Percentiles rank a stretch among this genome's conserved stretches.
Evolutionary conservation across 2,888 invertebrate genomes (phyloP).

Genomic region (Drosophila pegasa): DNA sequence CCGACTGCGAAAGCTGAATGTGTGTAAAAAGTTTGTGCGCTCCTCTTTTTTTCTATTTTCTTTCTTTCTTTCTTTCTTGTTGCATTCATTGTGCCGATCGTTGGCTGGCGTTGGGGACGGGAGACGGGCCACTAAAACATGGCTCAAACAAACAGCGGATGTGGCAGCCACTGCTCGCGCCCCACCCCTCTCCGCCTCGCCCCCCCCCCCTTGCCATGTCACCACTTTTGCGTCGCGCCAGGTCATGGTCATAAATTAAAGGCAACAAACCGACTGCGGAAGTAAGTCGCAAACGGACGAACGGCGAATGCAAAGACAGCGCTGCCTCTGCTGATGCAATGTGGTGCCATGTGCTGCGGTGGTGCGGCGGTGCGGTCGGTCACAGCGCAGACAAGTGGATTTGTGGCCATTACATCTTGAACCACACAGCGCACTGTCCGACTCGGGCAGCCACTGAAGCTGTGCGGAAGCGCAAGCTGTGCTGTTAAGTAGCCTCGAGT

Average conservation of each 20-base stretch:
- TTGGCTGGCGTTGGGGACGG: not conserved
- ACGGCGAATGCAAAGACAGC: conserved; percentile 3
- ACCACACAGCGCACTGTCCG: conserved; percentile 17
- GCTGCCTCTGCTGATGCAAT: not conserved
- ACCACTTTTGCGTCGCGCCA: conserved; percentile 43
- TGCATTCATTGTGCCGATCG: conserved; percentile 56
- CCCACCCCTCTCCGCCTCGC: no score
- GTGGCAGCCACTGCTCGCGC: conserved; percentile 48
- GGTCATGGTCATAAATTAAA: conserved; percentile 75
- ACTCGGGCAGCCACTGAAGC: conserved; percentile 21
- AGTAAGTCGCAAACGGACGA: conserved; percentile 59
- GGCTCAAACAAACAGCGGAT: conserved; percentile 67
- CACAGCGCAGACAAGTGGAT: conserved; percentile 59
- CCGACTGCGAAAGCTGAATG: conserved; percentile 60
- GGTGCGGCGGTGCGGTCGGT: no score
- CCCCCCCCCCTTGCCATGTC: no score
- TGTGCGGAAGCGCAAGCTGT: conserved; percentile 71
- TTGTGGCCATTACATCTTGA: conserved; percentile 75
- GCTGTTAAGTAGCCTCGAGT: conserved; percentile 71
- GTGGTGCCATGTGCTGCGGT: conserved; percentile 2
- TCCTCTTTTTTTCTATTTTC: conserved; percentile 19
- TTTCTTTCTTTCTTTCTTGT: conserved; percentile 19
- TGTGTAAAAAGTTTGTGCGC: conserved; percentile 59
- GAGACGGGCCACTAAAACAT: conserved; percentile 13
- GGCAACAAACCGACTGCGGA: conserved; percentile 74